phyloP scores from a whole-genome alignment of 2,797 vertebrate genomes.

The Prionace glauca region DNA sequence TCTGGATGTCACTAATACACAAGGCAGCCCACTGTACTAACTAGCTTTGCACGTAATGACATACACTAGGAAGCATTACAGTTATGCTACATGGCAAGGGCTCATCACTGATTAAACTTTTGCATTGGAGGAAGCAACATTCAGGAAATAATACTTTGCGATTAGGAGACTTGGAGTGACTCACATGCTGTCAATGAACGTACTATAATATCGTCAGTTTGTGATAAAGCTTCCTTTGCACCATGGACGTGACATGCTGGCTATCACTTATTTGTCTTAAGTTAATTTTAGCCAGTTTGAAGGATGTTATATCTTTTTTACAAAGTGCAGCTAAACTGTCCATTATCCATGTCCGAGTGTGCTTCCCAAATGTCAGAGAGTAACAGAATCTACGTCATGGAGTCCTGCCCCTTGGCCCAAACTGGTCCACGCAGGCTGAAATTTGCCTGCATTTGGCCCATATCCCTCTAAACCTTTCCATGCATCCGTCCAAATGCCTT shows the following conservation, averaged over 20 bases:
- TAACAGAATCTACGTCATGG: no score
- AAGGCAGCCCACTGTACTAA: neutral
- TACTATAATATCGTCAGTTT: neutral
- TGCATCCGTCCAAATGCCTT: no score
- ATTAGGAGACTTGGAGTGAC: neutral
- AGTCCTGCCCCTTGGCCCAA: no score
- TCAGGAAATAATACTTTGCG: slow-evolving; percentile 19
- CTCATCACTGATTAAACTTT: neutral
- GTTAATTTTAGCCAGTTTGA: slow-evolving; percentile 17
- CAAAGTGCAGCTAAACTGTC: neutral
- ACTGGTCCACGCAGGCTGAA: no score
- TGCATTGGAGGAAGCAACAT: neutral
- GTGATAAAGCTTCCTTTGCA: neutral
- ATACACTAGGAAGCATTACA: neutral
- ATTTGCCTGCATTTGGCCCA: no score
- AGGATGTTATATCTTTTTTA: neutral
- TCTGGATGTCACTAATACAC: no score
- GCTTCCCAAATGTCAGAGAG: neutral
- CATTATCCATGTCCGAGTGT: neutral
- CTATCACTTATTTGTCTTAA: neutral
- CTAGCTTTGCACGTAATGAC: neutral
- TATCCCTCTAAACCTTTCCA: no score
- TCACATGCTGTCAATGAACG: neutral
- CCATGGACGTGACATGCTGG: neutral
- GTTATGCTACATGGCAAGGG: no score